Evolutionary conservation across 1,140 invertebrate genomes (phyloP), one percentile per base, ranked within the genome.

Genomic region (Callitettix versicolor): DNA sequence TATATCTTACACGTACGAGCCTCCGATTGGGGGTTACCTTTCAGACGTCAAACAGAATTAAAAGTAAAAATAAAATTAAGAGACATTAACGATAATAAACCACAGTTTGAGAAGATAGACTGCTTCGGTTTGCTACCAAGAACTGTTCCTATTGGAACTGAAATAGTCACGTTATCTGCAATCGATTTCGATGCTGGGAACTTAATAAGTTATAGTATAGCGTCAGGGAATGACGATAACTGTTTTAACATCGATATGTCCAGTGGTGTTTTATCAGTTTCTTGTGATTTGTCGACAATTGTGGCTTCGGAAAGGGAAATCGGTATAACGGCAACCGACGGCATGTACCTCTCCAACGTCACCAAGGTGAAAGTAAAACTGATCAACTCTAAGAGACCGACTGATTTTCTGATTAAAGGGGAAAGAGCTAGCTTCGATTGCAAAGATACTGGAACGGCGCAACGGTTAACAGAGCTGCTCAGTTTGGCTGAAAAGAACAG

Each of bases 1-100:
- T 95, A 93, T 64, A 70, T 84, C 2, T 69, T 96, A 7, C 76
- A 80, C 38, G 77, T 95, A 15, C 72, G 92, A 17, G 92, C 92
- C 0, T 91, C 90, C 12, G 94, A 98, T 68, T 95, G 92, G 92
- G 94, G 93, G 0, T 68, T 85, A 55, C 92, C 93, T 0, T 94
- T 86, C 68, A 76, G 88, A 33, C 71, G 91, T 50, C 89, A 96
- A 69, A 86, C 88, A 1, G 90, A 97, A 71, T 87, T 88, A 76
- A 77, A 81, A 24, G 67, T 96, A 0, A 81, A 78, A 17, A 81
- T 97, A 12, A 81, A 77, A 43, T 67, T 97, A 1, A 76, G 79
- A 51, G 89, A 96, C 70, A 77, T 92, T 0, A 97, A 97, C 71
- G 94, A 97, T 66, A 95, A 97, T 68, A 73, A 89, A 40, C 93